These are phyloP conservation scores for Cotesia typhae DNA, from an alignment of 1,140 invertebrate genomes.

Conservation along the genomic window DNA sequence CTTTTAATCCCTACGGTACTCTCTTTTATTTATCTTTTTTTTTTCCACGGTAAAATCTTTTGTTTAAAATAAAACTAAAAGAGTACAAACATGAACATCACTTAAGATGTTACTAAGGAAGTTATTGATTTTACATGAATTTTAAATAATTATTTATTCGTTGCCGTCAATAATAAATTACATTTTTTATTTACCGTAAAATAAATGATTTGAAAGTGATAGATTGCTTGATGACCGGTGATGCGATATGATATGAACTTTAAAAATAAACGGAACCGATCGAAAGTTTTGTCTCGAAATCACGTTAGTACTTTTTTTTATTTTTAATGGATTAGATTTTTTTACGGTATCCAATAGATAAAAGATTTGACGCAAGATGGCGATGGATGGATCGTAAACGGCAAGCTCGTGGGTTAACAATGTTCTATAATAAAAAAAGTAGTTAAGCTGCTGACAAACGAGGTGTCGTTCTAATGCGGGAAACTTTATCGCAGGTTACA, in stretches of 20 bases:
- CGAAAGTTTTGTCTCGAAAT: neutral
- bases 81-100: neutral
- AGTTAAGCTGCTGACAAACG: conserved; percentile 36
- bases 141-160: neutral
- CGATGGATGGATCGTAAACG: conserved; percentile 1
- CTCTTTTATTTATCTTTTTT: conserved; percentile 21
- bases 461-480: conserved; percentile 37
- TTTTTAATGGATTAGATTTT: neutral
- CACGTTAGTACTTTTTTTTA: neutral
- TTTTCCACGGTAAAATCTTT: neutral
- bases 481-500: conserved; percentile 35
- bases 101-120: neutral
- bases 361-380: conserved; percentile 13
- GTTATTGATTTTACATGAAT: conserved; percentile 16
- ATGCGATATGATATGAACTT: too few relatives aligned
- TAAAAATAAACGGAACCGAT: neutral
- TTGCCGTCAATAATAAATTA: too few relatives aligned
- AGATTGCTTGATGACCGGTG: too few relatives aligned
- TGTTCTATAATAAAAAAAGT: conserved; percentile 30
- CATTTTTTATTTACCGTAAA: neutral
- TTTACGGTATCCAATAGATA: neutral
- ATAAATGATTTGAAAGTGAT: neutral
- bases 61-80: neutral
- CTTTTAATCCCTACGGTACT: conserved; percentile 24
- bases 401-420: conserved; percentile 25